These are phyloP conservation scores for Oreonectes daqikongensis DNA, from an alignment of 2,797 vertebrate genomes.

Conservation along the genomic window DNA sequence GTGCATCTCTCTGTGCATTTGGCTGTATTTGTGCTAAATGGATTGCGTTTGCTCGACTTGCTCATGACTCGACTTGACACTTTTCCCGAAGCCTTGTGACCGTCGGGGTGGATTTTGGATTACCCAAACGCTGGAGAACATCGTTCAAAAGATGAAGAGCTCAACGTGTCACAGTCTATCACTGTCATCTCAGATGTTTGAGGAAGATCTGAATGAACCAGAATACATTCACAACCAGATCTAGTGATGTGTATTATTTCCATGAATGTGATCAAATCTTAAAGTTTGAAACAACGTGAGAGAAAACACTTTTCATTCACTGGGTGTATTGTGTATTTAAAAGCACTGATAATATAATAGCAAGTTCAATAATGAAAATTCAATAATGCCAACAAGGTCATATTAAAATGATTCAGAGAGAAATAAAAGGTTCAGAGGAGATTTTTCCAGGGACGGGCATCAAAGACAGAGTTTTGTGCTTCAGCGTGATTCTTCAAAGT, in stretches of 20 bases:
- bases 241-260: too few relatives aligned
- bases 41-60: conserved; percentile 72
- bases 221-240: not conserved
- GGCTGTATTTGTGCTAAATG: conserved; percentile 69
- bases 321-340: not conserved
- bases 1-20: conserved; percentile 54
- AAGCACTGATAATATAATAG: not conserved
- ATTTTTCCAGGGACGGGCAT: conserved; percentile 30
- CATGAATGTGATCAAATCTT: too few relatives aligned
- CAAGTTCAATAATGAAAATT: not conserved
- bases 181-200: conserved; percentile 15
- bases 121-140: conserved; percentile 46
- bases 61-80: conserved; percentile 62
- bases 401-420: not conserved
- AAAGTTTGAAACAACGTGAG: too few relatives aligned
- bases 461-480: conserved; percentile 37
- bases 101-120: conserved; percentile 63
- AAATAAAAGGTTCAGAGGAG: not conserved
- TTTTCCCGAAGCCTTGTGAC: conserved; percentile 63
- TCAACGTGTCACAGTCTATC: conserved; percentile 32
- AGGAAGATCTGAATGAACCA: conserved; percentile 15
- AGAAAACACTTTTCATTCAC: too few relatives aligned
- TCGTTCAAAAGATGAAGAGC: conserved; percentile 5
- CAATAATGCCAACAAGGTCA: conserved; percentile 12
- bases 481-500: conserved; percentile 28